phyloP scores from a whole-genome alignment of 1,140 invertebrate species.

The Philotrypesis tridentata region DNA sequence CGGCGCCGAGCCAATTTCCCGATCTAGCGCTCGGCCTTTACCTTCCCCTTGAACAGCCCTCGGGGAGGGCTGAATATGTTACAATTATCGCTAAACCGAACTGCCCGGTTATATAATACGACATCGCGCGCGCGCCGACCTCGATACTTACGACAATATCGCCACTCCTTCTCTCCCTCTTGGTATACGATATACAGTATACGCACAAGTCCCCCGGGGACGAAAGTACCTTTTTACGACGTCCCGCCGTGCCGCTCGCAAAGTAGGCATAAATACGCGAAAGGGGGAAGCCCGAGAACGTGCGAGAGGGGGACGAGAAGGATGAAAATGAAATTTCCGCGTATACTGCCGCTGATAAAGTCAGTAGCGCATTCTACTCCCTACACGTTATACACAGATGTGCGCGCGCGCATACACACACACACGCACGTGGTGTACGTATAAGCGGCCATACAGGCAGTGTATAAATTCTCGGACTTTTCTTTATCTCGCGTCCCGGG shows the following conservation, averaged over 20 bases:
- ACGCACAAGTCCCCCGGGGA: conserved; percentile 39
- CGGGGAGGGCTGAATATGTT: conserved; percentile 69
- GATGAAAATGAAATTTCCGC: conserved; percentile 51
- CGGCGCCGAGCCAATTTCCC: conserved; percentile 2
- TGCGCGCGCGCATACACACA: too few relatives aligned
- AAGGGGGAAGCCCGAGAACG: background rate
- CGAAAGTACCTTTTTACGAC: conserved; percentile 50
- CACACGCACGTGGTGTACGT: too few relatives aligned
- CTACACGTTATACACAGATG: too few relatives aligned
- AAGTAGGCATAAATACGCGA: conserved; percentile 41
- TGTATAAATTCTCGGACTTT: conserved; percentile 23
- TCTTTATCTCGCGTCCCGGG: conserved; percentile 1
- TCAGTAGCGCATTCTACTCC: conserved; percentile 10
- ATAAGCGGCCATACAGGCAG: background rate
- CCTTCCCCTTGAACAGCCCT: conserved; percentile 58
- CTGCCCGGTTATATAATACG: conserved; percentile 52
- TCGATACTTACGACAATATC: conserved; percentile 67
- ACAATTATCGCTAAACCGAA: conserved; percentile 72
- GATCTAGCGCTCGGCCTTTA: conserved; percentile 49
- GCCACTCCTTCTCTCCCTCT: conserved; percentile 26
- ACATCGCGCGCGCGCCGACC: conserved; percentile 47
- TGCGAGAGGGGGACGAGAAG: background rate
- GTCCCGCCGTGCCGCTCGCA: conserved; percentile 40
- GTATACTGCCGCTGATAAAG: conserved; percentile 38
- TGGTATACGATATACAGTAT: too few relatives aligned